These are phyloP conservation scores for Erithacus rubecula DNA, from an alignment of 2,797 vertebrate genomes.

Conservation along the genomic window DNA sequence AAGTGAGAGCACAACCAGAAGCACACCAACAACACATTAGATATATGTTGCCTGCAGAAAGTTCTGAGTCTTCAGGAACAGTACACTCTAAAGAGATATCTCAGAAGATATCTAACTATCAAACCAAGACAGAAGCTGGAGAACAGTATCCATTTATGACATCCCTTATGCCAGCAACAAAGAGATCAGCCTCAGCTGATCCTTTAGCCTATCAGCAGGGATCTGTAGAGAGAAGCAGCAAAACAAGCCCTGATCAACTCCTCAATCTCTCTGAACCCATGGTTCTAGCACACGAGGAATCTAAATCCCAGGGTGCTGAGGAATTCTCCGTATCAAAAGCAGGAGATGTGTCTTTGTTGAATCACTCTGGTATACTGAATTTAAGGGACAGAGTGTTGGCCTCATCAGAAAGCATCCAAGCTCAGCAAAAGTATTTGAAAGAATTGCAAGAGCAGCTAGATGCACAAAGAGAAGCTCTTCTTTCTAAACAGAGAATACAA, in stretches of 20 bases:
- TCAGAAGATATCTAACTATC: not conserved
- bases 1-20: not conserved
- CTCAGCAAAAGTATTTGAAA: slow-evolving; percentile 70
- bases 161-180: not conserved
- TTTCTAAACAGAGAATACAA: slow-evolving; percentile 62
- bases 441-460: slow-evolving; percentile 67
- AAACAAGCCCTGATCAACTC: not conserved
- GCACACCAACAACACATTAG: not conserved
- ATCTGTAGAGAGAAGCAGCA: not conserved
- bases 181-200: not conserved
- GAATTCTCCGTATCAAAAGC: not conserved
- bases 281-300: not conserved
- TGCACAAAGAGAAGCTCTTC: slow-evolving; percentile 56
- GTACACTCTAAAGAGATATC: not conserved
- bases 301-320: not conserved
- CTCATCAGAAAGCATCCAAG: slow-evolving; percentile 65
- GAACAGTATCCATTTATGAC: not conserved
- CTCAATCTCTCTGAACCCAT: not conserved
- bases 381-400: slow-evolving; percentile 58
- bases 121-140: not conserved
- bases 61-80: not conserved
- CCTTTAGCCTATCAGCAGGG: not conserved
- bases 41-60: slow-evolving; percentile 9
- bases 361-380: slow-evolving; percentile 11
- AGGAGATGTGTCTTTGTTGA: not conserved